Percentiles rank a stretch among this genome's conserved stretches.
phyloP scores from a whole-genome alignment of 2,113 vertebrate genomes.

The Nesoenas mayeri region DNA sequence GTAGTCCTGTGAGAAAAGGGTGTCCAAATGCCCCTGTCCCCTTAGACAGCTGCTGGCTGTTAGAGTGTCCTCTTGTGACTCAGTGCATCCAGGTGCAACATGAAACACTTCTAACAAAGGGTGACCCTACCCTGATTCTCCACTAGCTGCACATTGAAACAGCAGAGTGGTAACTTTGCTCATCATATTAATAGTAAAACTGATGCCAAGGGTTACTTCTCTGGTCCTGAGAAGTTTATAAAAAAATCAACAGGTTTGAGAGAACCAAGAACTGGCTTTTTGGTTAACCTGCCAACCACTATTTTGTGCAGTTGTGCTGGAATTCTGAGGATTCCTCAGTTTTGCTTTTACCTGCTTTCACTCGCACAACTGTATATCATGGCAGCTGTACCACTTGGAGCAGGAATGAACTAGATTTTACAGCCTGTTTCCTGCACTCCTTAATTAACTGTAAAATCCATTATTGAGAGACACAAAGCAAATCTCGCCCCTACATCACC shows the following conservation, averaged over 20 bases:
- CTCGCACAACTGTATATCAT: background rate
- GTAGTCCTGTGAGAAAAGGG: background rate
- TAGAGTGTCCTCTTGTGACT: background rate
- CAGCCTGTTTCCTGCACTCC: conserved; percentile 15
- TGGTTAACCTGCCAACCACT: background rate
- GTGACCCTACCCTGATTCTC: background rate
- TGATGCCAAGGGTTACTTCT: background rate
- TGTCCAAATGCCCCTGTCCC: background rate
- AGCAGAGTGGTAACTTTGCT: background rate
- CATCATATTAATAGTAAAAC: background rate
- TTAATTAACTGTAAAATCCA: conserved; percentile 62
- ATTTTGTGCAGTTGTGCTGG: background rate
- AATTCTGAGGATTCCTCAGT: background rate
- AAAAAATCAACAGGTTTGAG: background rate
- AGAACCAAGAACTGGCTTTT: background rate
- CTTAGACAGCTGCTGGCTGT: background rate
- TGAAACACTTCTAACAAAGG: background rate
- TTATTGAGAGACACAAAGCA: conserved; percentile 47
- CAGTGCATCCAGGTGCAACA: background rate
- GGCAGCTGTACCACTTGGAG: background rate
- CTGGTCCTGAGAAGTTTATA: background rate
- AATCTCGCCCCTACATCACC: conserved; percentile 9
- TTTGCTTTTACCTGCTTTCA: background rate
- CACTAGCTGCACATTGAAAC: fast-evolving
- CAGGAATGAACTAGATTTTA: conserved; percentile 37